Percentiles rank a stretch among this genome's conserved stretches.
Conservation (phyloP, 2,113 vertebrate genomes). For the Neodon shergylaensis region DNA sequence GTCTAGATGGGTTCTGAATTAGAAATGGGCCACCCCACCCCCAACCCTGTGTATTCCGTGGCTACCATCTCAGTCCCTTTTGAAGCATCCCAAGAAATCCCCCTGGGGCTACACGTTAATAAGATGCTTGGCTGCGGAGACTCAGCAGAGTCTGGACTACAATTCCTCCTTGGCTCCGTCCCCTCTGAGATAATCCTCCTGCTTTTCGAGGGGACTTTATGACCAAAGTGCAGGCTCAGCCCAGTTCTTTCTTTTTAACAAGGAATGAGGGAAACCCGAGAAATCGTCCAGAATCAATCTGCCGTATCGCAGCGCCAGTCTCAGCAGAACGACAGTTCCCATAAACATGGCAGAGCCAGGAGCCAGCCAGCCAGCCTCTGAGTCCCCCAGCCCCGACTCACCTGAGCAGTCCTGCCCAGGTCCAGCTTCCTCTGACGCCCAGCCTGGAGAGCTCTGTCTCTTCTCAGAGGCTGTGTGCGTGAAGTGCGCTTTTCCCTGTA, state of each 20-base stretch:
- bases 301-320: background rate
- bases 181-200: background rate
- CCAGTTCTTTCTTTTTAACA: background rate
- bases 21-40: background rate
- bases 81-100: background rate
- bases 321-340: background rate
- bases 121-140: background rate
- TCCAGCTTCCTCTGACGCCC: constrained; percentile 23
- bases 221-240: background rate
- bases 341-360: accelerated
- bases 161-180: background rate
- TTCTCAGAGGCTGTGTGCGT: background rate
- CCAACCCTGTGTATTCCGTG: accelerated
- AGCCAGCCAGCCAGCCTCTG: background rate
- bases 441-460: constrained; percentile 37
- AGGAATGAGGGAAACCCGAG: background rate
- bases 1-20: background rate
- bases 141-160: background rate
- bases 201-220: background rate
- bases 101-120: background rate
- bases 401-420: constrained; percentile 63
- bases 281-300: background rate
- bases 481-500: background rate
- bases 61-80: background rate
- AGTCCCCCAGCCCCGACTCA: constrained; percentile 29